phyloP scores from a whole-genome alignment of 2,888 invertebrate genomes.

The Amiota communis region DNA sequence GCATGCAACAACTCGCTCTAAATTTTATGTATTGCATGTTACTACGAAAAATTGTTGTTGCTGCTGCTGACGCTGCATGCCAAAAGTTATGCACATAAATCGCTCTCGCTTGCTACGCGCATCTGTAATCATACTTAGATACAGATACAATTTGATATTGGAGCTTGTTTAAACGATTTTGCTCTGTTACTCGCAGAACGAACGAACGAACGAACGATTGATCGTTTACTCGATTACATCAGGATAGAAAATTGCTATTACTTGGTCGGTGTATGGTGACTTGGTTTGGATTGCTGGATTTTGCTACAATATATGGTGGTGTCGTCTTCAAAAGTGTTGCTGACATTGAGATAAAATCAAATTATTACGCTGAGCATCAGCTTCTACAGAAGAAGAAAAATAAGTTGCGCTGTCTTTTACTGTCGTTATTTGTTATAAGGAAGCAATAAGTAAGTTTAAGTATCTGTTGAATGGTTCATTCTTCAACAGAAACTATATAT shows the following conservation, averaged over 20 bases:
- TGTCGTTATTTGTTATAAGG: constrained; percentile 16
- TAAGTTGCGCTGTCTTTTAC: not conserved
- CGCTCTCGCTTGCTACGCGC: constrained; percentile 1
- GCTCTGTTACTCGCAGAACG: no score
- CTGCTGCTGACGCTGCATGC: not conserved
- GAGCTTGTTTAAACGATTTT: no score
- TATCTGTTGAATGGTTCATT: constrained; percentile 20
- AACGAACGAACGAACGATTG: not conserved
- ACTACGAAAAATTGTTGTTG: not conserved
- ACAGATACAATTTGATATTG: no score
- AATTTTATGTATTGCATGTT: no score
- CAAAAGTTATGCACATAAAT: constrained; percentile 7
- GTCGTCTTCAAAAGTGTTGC: constrained; percentile 23
- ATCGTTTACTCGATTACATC: constrained; percentile 4
- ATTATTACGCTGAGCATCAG: not conserved
- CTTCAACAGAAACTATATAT: not conserved
- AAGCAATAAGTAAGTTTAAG: constrained; percentile 11
- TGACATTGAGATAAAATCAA: constrained; percentile 20
- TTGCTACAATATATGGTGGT: not conserved
- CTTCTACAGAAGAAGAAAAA: no score
- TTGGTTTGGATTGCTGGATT: not conserved
- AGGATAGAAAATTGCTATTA: not conserved
- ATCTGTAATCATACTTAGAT: no score
- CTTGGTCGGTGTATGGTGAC: not conserved
- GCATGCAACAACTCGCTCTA: not conserved